phyloP scores from a whole-genome alignment of 23 tunicate genomes.

The Ascidia mentula region DNA sequence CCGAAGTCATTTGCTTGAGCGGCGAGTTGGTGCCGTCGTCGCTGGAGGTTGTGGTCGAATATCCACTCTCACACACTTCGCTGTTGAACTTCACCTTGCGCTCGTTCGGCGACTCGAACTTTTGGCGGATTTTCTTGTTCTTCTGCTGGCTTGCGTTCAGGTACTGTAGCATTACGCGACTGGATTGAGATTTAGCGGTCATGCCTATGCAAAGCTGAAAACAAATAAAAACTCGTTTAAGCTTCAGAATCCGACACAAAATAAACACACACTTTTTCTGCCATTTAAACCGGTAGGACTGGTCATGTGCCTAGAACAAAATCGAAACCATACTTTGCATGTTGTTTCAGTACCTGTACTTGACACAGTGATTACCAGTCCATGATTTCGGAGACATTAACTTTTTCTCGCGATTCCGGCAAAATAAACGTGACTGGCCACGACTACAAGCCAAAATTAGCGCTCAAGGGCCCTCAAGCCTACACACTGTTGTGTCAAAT shows the following conservation, averaged over 20 bases:
- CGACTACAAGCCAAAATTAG: neutral
- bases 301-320: neutral
- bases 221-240: neutral
- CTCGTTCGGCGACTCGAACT: neutral
- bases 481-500: conserved; percentile 12
- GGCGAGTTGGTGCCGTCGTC: conserved; percentile 55
- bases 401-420: neutral
- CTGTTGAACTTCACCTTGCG: conserved; percentile 32
- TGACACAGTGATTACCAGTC: neutral
- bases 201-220: too few species aligned
- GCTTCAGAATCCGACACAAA: neutral
- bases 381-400: neutral
- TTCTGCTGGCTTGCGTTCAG: conserved; percentile 3
- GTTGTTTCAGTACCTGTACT: neutral
- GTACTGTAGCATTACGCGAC: conserved; percentile 8
- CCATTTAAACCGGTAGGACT: neutral
- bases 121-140: conserved; percentile 16
- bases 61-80: conserved; percentile 86
- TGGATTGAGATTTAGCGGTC: neutral
- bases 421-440: neutral
- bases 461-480: neutral
- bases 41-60: conserved; percentile 84
- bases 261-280: neutral
- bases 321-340: neutral
- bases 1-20: conserved; percentile 3